Evolutionary conservation across 1,140 invertebrate species (phyloP), one percentile per base, ranked within the genome.

Genomic region (Caenorhabditis briggsae): DNA sequence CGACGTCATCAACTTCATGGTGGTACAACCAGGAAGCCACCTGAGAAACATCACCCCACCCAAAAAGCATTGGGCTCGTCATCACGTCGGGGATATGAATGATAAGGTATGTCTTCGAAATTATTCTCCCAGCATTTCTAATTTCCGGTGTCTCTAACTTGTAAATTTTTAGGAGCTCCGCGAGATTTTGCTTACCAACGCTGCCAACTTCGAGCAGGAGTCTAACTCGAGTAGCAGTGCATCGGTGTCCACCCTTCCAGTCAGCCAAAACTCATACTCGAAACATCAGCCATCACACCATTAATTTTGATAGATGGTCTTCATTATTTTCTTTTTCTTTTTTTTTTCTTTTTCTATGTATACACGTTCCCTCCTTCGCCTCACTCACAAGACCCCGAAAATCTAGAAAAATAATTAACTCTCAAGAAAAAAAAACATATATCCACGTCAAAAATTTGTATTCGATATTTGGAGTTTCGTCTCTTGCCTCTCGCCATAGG

Each of bases 1-100:
- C 16, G 86, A 87, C 55, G 82, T 87, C 12, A 87, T 87, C 61
- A 87, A 87, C 65, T 83, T 85, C 41, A 83, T 87, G 65, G 86
- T 87, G 5, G 86, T 87, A 0, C 41, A 78, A 18, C 86, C 82
- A 12, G 86, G 86, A 58, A 70, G 12, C 5, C 25, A 56, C 18
- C 46, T 87, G 12, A 74, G 48, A 46, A 59, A 48, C n/a, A 64
- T 70, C 11, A 64, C 20, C 5, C 58, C 84, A 14, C 46, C 46
- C 16, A 85, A 58, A 50, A 70, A 74, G 23, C 84, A 85, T 16
- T 85, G 65, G 61, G 65, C 23, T 70, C 61, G 65, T 18, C 84
- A 85, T 23, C 46, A 55, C 6, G 53, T 46, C 8, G 84, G 84
- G 16, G 84, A 85, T 78, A 55, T 85, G 61, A 59, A n/a, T 53